Percentiles rank a stretch among this genome's conserved stretches.
Conservation (phyloP, 1,140 invertebrate species). For the Pachypeltis micranthus region DNA sequence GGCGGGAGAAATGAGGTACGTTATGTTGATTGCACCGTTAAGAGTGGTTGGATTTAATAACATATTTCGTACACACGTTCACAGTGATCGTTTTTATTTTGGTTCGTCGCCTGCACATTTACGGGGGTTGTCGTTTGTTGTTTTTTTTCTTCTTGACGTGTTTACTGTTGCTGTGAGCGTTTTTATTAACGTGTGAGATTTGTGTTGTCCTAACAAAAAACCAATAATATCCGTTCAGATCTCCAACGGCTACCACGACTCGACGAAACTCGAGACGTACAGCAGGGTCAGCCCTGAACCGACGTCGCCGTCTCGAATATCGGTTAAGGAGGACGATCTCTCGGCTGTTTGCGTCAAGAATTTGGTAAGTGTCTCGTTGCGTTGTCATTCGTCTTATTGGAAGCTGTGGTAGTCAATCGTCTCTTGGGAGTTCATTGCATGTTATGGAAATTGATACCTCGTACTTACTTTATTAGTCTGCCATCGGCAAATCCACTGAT, state of each 20-base stretch:
- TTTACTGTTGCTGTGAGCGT: not conserved
- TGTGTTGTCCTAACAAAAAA: not conserved
- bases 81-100: too few species aligned
- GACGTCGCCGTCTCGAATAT: not conserved
- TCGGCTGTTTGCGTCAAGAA: conserved; percentile 30
- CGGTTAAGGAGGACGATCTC: conserved; percentile 27
- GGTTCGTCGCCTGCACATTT: not conserved
- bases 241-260: conserved; percentile 20
- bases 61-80: too few species aligned
- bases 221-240: conserved; percentile 14
- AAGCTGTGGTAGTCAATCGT: too few species aligned
- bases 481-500: too few species aligned
- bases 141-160: not conserved
- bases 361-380: conserved; percentile 29
- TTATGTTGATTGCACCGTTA: too few species aligned
- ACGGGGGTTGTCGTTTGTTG: not conserved
- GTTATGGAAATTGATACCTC: too few species aligned
- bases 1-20: too few species aligned
- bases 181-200: not conserved
- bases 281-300: not conserved
- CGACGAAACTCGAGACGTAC: not conserved
- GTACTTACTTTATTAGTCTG: too few species aligned
- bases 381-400: too few species aligned
- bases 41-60: too few species aligned
- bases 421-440: too few species aligned